A percentile compares a stretch with the other conserved stretches of the same genome.
Evolutionary conservation across 2,797 vertebrate genomes (phyloP).

Genomic region (Leptoclinus maculatus): DNA sequence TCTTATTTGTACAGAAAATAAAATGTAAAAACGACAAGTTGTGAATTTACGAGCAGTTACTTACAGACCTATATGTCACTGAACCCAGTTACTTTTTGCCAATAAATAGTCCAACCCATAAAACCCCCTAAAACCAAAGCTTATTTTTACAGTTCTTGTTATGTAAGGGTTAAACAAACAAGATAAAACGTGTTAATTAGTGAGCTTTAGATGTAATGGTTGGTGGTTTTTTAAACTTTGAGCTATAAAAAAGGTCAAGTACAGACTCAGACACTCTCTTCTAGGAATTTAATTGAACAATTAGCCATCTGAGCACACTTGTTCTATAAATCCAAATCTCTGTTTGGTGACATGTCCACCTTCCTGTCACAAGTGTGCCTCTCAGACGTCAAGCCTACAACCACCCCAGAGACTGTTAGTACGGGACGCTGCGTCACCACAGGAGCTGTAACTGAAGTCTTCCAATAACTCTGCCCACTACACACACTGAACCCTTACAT

Average conservation of each 20-base stretch:
- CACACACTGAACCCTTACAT: conserved; percentile 67
- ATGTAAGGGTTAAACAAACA: background rate
- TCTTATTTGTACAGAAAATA: background rate
- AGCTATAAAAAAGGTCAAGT: background rate
- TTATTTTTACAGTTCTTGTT: background rate
- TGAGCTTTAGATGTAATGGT: background rate
- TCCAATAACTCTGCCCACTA: conserved; percentile 58
- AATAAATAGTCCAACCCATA: background rate
- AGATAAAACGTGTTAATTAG: background rate
- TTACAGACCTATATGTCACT: background rate
- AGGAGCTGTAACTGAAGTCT: conserved; percentile 44
- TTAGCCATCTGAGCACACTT: background rate
- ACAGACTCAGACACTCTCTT: background rate
- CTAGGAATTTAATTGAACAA: conserved; percentile 1
- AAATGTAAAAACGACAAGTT: background rate
- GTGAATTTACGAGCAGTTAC: background rate
- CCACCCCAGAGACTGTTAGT: conserved; percentile 32
- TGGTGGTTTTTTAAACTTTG: background rate
- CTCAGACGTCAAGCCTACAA: conserved; percentile 23
- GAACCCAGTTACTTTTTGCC: background rate
- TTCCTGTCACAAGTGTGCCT: conserved; percentile 43
- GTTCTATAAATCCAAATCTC: background rate
- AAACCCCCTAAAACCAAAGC: background rate
- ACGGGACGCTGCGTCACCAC: conserved; percentile 46
- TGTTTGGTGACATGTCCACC: background rate